A percentile compares a stretch with the other conserved stretches of the same genome.
Evolutionary conservation across 2,888 invertebrate species (phyloP).

Genomic region (Calameuta pallipes): DNA sequence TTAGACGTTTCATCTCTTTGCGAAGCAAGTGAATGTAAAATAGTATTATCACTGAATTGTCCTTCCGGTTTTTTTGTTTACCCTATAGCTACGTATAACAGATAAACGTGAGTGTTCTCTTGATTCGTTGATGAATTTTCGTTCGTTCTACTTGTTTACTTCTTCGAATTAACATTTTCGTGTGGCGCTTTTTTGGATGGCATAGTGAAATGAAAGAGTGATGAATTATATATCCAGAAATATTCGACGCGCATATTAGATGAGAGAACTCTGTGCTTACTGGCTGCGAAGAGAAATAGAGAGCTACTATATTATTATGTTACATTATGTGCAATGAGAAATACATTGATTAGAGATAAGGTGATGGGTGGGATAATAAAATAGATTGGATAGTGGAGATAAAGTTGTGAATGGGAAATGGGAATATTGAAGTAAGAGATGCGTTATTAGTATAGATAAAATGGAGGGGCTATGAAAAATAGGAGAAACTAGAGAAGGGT

Average conservation of each 20-base stretch:
- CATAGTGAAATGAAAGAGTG: neutral
- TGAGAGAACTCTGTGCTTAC: neutral
- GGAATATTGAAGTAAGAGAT: neutral
- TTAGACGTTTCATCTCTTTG: neutral
- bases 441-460: conserved; percentile 21
- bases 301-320: conserved; percentile 26
- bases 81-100: neutral
- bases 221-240: neutral
- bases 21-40: neutral
- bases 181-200: neutral
- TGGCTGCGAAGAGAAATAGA: conserved; percentile 19
- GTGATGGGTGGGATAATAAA: neutral
- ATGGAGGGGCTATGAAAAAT: conserved; percentile 17
- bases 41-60: neutral
- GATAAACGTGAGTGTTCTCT: neutral
- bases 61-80: neutral
- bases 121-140: neutral
- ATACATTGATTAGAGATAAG: neutral
- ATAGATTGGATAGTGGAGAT: neutral
- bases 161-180: neutral
- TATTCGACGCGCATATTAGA: neutral
- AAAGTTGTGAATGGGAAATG: neutral
- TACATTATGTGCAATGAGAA: conserved; percentile 33
- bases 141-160: neutral
- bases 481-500: conserved; percentile 17